A percentile compares a stretch with the other conserved stretches of the same genome.
Evolutionary conservation across 2,888 invertebrate genomes (phyloP).

Genomic region (Drosophila incognita): DNA sequence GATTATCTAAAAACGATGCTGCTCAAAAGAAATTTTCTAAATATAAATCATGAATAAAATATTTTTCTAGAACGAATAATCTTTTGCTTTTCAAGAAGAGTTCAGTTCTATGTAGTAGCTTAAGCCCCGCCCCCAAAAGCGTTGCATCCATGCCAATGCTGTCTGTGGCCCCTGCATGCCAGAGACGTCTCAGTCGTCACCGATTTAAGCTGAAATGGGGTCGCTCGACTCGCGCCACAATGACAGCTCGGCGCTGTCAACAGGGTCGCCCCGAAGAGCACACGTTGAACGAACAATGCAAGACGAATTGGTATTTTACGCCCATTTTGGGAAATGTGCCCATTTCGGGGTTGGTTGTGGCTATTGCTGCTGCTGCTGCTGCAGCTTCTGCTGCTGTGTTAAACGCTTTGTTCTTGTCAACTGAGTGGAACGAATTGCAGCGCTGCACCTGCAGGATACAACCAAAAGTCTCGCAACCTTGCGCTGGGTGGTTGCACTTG

Average conservation of each 20-base stretch:
- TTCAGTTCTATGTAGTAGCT: not conserved
- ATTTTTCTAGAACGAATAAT: not conserved
- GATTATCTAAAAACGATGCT: not conserved
- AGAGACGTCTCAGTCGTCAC: constrained; percentile 36
- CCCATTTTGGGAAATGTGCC: constrained; percentile 69
- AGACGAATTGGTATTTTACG: constrained; percentile 84
- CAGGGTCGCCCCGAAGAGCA: constrained; percentile 40
- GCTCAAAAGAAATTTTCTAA: not conserved
- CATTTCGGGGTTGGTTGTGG: constrained; percentile 48
- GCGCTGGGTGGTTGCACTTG: constrained; percentile 42
- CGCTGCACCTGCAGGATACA: constrained; percentile 83
- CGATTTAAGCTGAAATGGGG: constrained; percentile 14
- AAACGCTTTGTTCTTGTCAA: constrained; percentile 83
- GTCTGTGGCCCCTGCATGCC: constrained; percentile 48
- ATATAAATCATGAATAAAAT: not conserved
- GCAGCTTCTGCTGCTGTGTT: constrained; percentile 49
- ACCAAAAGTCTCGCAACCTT: constrained; percentile 53
- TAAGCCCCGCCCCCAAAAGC: constrained; percentile 31
- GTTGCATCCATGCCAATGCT: constrained; percentile 56
- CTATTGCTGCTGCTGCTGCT: constrained; percentile 51
- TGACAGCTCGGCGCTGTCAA: constrained; percentile 62
- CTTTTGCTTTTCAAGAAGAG: not conserved
- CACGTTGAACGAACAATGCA: constrained; percentile 82
- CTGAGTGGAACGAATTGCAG: constrained; percentile 83
- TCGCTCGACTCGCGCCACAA: constrained; percentile 43